phyloP scores from a whole-genome alignment of 1,140 invertebrate species.

The Apis dorsata region DNA sequence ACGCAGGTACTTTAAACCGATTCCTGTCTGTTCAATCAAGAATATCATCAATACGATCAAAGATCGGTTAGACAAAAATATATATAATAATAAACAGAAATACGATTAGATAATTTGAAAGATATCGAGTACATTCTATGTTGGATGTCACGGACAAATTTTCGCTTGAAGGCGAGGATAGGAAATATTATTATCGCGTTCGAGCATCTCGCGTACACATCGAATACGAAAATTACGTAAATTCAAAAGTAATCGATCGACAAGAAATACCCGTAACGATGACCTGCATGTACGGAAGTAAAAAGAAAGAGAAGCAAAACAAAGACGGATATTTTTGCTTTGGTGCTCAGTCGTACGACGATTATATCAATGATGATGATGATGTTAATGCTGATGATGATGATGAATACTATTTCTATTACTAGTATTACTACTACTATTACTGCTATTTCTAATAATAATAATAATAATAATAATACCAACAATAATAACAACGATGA shows the following conservation, averaged over 20 bases:
- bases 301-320: background rate
- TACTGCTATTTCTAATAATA: background rate
- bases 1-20: slow-evolving; percentile 22
- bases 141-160: background rate
- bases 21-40: background rate
- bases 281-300: background rate
- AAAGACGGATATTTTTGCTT: background rate
- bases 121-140: background rate
- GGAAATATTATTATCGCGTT: background rate
- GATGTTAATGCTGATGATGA: background rate
- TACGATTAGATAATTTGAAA: background rate
- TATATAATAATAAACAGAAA: slow-evolving; percentile 2
- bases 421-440: slow-evolving; percentile 9
- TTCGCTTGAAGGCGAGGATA: background rate
- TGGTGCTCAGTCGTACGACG: background rate
- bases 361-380: background rate
- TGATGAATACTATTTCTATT: background rate
- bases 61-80: background rate
- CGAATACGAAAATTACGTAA: background rate
- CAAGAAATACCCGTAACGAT: slow-evolving; percentile 3
- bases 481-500: slow-evolving; percentile 19
- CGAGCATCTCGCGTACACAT: background rate
- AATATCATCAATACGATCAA: background rate
- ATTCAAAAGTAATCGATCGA: background rate
- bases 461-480: background rate